Evolutionary conservation across 2,113 vertebrate genomes (phyloP), one percentile per base, ranked within the genome.

Genomic region (Sisor rabdophorus): DNA sequence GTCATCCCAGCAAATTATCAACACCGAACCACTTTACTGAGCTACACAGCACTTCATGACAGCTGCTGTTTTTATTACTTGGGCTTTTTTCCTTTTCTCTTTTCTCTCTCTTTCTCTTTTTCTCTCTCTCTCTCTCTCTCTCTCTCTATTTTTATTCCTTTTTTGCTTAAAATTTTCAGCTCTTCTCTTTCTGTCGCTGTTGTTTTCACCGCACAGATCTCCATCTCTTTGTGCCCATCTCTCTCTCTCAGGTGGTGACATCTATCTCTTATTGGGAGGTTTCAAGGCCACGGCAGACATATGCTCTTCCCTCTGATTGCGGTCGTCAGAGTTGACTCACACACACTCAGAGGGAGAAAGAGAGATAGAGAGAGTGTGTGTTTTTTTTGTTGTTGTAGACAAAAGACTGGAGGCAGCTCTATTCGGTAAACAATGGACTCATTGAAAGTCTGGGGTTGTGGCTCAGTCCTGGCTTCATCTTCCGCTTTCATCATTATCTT

Each of bases 381-480:
- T 53, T 54, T 71, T 54, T 52, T 71, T 48, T 59, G 11, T 44
- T 10, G 11, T 12, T 2, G 19, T 12, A 19, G 30, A 30, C 6
- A n/a, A 53, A 61, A 60, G 30, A 75, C 47, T 30, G 2, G 58
- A 16, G 65, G 32, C 55, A 58, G 68, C 75, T 80, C 86, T 48
- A 69, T 81, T 69, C 19, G 74, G 78, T 82, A 74, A 81, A 81
- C 86, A 89, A 88, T 81, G 79, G 80, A 73, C 84, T 83, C 65
- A 84, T 83, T 88, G 63, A 79, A 68, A 64, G 69, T 74, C 56
- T 64, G 76, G 52, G 73, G 28, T 20, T 54, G 60, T 26, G 44
- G 40, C 28, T 22, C n/a, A 59, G 19, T 26, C 30, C 22, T 15
- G 16, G 63, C 28, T n/a, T 36, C 52, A 22, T 26, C 32, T 15